These are phyloP conservation scores for Myotis lucifugus DNA, from an alignment of 2,113 vertebrate genomes.

Conservation along the genomic window DNA sequence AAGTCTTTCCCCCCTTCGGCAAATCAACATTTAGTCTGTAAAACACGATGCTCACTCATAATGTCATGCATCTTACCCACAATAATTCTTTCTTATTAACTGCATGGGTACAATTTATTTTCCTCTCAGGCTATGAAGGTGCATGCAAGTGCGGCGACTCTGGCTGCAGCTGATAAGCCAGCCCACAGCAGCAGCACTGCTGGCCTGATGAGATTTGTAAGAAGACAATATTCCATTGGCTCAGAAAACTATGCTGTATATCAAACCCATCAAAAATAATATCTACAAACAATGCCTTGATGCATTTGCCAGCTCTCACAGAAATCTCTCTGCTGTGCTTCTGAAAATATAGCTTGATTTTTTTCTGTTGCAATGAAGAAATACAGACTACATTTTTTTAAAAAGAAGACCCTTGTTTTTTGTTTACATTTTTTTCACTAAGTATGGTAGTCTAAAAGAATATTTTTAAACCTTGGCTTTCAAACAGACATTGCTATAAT, in stretches of 20 bases:
- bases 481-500: slow-evolving; percentile 37
- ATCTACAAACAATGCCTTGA: slow-evolving; percentile 88
- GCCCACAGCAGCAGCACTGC: slow-evolving; percentile 87
- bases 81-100: slow-evolving; percentile 98
- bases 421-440: slow-evolving; percentile 51
- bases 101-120: slow-evolving; percentile 96
- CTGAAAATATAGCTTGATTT: slow-evolving; percentile 77
- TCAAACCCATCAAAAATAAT: slow-evolving; percentile 89
- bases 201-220: slow-evolving; percentile 93
- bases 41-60: slow-evolving; percentile 85
- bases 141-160: slow-evolving; percentile 89
- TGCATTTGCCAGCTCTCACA: slow-evolving; percentile 80
- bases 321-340: slow-evolving; percentile 77
- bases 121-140: slow-evolving; percentile 94
- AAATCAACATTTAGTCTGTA: slow-evolving; percentile 84
- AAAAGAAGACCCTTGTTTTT: slow-evolving; percentile 34
- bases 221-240: slow-evolving; percentile 94
- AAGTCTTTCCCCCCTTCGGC: slow-evolving; percentile 54
- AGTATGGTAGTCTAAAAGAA: slow-evolving; percentile 24
- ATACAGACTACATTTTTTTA: slow-evolving; percentile 4
- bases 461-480: slow-evolving; percentile 65
- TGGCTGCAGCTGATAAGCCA: slow-evolving; percentile 94
- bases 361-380: slow-evolving; percentile 52
- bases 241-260: slow-evolving; percentile 84
- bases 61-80: slow-evolving; percentile 90